Base-by-base conservation (phyloP, 2,888 invertebrate genomes). In the Incurvaria masculella region DNA sequence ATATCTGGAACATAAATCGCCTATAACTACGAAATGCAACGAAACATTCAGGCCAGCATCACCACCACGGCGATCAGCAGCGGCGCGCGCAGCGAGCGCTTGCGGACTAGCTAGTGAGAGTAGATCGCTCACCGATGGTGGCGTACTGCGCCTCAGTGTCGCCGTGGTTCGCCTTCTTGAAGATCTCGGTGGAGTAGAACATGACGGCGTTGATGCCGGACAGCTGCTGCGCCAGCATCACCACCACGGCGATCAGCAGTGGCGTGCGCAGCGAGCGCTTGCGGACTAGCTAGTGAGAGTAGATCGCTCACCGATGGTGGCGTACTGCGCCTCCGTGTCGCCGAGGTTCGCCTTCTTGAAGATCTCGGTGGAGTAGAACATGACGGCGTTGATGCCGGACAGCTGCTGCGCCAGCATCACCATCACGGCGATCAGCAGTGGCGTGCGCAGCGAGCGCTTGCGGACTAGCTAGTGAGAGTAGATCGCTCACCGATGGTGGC, bases 181-280 rank as follows among this genome's bases (percentile, higher is more conserved):
- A 95, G 55, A 95, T 93, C 46, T 80, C 76, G 0, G 91, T 91
- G 0, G 93, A 93, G 78, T 86, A 94, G 80, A 85, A 91, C 67
- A 93, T 90, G 45, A 88, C 90, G 2, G 91, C 91, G 68, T 94
- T 94, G 63, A 94, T 94, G 3, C 94, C 94, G 10, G 91, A 91
- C 26, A 95, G 72, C 69, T 96, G 95, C 64, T 95, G 95, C 0
- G 92, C 89, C 1, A 94, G 63, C 90, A 94, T 94, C 60, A 94
- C 83, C 59, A 89, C 85, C 23, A 90, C 71, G 14, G 92, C 84
- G 53, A 95, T 93, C 42, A 87, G 69, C 14, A 95, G 75, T 0
- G 94, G 94, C 60, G 87, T 88, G 1, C 91, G 80, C 0, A 94
- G 80, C 39, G 84, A 73, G 0, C 84, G 72, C 66, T 88, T 89